These are phyloP conservation scores for Rhagologus leucostigma DNA, from an alignment of 2,113 vertebrate species.

Conservation along the genomic window DNA sequence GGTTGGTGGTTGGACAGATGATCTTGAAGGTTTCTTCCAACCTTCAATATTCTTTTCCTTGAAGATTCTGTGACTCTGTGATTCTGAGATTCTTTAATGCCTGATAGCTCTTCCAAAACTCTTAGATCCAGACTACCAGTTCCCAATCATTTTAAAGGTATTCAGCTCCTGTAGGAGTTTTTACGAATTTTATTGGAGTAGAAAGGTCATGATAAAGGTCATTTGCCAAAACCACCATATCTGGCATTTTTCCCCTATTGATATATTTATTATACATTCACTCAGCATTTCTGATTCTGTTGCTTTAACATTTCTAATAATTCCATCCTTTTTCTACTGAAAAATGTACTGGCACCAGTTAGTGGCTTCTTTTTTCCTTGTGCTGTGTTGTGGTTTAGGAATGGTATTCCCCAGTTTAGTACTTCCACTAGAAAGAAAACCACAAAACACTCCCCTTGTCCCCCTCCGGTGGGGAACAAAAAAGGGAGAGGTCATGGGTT, in stretches of 20 bases:
- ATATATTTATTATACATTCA: background rate
- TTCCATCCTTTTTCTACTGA: background rate
- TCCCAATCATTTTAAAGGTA: background rate
- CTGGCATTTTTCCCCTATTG: fast-evolving
- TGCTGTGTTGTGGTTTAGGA: fast-evolving
- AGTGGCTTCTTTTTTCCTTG: background rate
- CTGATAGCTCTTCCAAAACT: background rate
- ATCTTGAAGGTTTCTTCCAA: background rate
- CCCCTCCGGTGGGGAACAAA: fast-evolving
- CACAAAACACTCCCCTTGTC: background rate
- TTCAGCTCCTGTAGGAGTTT: background rate
- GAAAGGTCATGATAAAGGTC: background rate
- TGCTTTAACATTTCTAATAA: background rate
- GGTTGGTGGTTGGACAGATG: background rate
- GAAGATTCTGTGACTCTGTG: background rate
- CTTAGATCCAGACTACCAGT: background rate
- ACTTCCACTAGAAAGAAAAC: background rate
- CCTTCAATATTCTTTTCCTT: background rate
- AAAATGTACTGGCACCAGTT: background rate
- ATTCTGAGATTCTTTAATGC: background rate
- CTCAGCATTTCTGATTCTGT: background rate
- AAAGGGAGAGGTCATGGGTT: background rate
- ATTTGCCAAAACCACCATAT: background rate
- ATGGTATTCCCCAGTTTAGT: background rate
- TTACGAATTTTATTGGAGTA: background rate